Conservation (phyloP, 2,797 vertebrate species). For the Schizopygopsis malacanthus region DNA sequence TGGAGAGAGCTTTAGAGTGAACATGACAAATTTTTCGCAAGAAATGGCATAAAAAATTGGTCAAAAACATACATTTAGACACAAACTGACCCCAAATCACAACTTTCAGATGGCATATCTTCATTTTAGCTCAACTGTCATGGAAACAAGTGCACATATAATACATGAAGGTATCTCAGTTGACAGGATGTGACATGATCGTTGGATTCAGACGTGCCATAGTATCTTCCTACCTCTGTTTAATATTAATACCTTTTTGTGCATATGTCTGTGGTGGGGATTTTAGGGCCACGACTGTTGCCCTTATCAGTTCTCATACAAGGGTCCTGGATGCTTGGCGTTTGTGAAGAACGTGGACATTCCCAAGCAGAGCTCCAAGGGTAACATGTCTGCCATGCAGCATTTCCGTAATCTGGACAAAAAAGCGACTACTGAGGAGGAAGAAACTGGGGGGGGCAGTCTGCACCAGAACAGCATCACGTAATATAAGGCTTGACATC, state of each 20-base stretch:
- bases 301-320: conserved; percentile 80
- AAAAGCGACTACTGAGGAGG: conserved; percentile 75
- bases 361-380: conserved; percentile 76
- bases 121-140: not conserved
- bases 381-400: conserved; percentile 79
- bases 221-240: not conserved
- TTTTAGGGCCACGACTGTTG: conserved; percentile 82
- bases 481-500: conserved; percentile 60
- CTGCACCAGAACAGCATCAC: conserved; percentile 84
- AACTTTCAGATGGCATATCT: not conserved
- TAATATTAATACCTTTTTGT: not conserved
- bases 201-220: not conserved
- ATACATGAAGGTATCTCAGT: not conserved
- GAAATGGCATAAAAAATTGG: not conserved
- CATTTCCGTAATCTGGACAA: conserved; percentile 85
- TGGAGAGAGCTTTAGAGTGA: not conserved
- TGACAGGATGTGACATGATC: not conserved
- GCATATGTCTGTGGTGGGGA: not conserved
- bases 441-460: conserved; percentile 67
- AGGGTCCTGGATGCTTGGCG: conserved; percentile 69
- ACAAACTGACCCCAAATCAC: not conserved
- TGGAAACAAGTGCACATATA: not conserved
- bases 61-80: not conserved
- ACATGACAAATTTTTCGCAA: not conserved
- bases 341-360: conserved; percentile 79